These are phyloP conservation scores for Opisthocomus hoazin DNA, from an alignment of 2,113 vertebrate genomes.

Conservation along the genomic window DNA sequence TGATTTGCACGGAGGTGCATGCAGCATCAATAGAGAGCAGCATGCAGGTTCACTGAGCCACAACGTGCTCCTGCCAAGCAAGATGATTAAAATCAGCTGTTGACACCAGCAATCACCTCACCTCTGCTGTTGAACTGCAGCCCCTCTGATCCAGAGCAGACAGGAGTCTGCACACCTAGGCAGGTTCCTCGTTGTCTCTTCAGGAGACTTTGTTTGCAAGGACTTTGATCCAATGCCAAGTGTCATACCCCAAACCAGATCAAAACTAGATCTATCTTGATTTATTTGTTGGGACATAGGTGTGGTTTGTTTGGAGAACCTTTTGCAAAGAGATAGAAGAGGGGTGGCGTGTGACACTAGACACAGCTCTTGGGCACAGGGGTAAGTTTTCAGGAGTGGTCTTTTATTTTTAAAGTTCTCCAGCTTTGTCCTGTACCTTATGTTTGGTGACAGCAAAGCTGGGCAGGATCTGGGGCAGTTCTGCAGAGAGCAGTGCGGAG, in stretches of 20 bases:
- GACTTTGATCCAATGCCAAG: background rate
- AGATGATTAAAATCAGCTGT: background rate
- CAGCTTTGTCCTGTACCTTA: background rate
- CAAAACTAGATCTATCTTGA: background rate
- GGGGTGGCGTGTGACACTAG: background rate
- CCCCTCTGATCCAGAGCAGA: background rate
- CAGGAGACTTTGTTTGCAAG: background rate
- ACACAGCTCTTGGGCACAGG: background rate
- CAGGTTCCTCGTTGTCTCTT: background rate
- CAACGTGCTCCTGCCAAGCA: background rate
- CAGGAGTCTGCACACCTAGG: background rate
- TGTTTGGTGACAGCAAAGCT: background rate
- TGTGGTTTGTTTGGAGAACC: background rate
- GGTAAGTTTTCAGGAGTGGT: background rate
- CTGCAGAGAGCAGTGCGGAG: background rate
- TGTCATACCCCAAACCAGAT: fast-evolving
- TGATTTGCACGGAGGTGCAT: background rate
- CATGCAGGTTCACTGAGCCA: background rate
- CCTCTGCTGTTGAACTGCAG: background rate
- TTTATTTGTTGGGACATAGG: background rate
- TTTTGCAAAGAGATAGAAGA: background rate
- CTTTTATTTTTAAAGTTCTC: background rate
- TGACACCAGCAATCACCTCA: background rate
- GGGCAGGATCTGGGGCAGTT: background rate
- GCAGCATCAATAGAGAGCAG: background rate